A percentile compares a stretch with the other conserved stretches of the same genome.
Evolutionary conservation across 2,888 invertebrate genomes (phyloP).

Genomic region (Torymus texanus): DNA sequence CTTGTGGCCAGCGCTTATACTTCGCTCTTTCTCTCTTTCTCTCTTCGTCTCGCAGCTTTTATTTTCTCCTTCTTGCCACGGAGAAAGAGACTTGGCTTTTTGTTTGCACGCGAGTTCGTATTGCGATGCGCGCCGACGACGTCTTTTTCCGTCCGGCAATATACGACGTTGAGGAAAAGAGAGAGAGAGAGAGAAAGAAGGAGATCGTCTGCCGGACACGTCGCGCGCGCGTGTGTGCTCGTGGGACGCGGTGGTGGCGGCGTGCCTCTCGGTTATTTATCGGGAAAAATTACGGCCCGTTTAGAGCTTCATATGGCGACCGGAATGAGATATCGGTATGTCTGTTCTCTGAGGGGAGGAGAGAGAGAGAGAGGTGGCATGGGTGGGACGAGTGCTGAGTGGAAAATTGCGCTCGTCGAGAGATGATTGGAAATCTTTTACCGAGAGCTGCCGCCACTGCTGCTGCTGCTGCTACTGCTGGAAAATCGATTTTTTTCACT

Average conservation of each 20-base stretch:
- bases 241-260: neutral
- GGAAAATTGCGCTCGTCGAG: conserved; percentile 18
- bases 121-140: conserved; percentile 29
- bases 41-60: neutral
- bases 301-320: conserved; percentile 23
- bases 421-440: conserved; percentile 15
- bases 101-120: neutral
- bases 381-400: conserved; percentile 1
- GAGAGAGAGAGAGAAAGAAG: neutral
- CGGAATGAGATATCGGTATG: conserved; percentile 30
- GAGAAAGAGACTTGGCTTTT: too few relatives aligned
- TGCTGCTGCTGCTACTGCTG: too few relatives aligned
- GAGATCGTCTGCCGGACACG: neutral
- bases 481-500: too few relatives aligned
- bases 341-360: neutral
- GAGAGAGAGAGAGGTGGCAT: too few relatives aligned
- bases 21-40: neutral
- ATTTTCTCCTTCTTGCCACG: neutral
- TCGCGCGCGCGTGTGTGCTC: conserved; percentile 10
- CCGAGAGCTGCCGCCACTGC: too few relatives aligned
- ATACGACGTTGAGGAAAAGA: neutral
- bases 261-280: conserved; percentile 41
- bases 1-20: neutral
- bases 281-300: conserved; percentile 31
- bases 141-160: neutral